These are phyloP conservation scores for Eriosoma lanigerum DNA, from an alignment of 1,140 invertebrate species.

Conservation along the genomic window DNA sequence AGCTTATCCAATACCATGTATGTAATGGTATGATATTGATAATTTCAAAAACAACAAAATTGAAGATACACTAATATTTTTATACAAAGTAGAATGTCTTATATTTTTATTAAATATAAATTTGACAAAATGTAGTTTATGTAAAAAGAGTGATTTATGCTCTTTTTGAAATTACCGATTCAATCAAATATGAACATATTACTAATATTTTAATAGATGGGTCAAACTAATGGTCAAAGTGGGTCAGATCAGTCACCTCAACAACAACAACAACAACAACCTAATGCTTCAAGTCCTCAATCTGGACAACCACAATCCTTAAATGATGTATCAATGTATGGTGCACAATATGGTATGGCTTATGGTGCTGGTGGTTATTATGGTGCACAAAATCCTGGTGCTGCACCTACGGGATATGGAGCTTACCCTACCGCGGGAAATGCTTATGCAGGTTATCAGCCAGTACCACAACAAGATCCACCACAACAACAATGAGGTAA, in stretches of 20 bases:
- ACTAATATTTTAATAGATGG: conserved; percentile 27
- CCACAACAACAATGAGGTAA: conserved; percentile 46
- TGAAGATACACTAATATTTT: no score
- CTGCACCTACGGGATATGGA: conserved; percentile 39
- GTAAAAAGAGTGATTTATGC: no score
- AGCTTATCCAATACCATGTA: no score
- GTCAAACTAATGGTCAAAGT: conserved; percentile 39
- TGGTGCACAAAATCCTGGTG: conserved; percentile 40
- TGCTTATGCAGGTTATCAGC: conserved; percentile 44
- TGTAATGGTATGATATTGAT: no score
- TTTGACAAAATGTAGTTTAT: no score
- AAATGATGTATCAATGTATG: conserved; percentile 45
- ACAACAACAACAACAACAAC: conserved; percentile 30
- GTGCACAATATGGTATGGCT: conserved; percentile 46
- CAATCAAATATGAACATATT: neutral
- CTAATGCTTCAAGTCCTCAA: conserved; percentile 38
- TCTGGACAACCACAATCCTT: conserved; percentile 40
- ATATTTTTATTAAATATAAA: no score
- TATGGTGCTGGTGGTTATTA: conserved; percentile 45
- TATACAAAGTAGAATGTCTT: no score
- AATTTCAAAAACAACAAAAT: no score
- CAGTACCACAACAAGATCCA: conserved; percentile 45
- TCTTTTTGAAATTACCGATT: no score
- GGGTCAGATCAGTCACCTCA: conserved; percentile 46
- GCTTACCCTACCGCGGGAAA: conserved; percentile 30